Base-by-base conservation (phyloP, 2,113 vertebrate species). In the Anas platyrhynchos region DNA sequence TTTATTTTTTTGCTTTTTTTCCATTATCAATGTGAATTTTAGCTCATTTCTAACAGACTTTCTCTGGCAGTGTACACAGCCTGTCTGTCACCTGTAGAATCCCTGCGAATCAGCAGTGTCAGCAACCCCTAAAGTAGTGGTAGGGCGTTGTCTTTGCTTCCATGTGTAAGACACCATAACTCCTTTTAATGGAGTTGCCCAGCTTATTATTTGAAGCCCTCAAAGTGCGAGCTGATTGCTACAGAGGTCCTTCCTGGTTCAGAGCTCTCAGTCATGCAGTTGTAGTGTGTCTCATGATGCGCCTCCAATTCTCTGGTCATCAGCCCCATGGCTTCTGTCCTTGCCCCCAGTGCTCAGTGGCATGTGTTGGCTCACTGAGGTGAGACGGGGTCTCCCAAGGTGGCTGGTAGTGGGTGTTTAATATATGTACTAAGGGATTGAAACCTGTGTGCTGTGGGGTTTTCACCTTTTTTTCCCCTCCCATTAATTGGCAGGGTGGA, bases 391-490 rank as follows among this genome's bases (percentile, higher is more conserved):
- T 48, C 46, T 21, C 46, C 10, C 46, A 22, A 48, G 46, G 46
- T 48, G 56, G n/a, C 32, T 1, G 6, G 31, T 4, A 71, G 16
- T 66, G 36, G 6, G 18, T 85, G 13, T 38, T 59, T 66, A 86
- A 86, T 71, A 36, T 41, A 20, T 13, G 9, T 31, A 67, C 7
- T 72, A 4, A 48, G 36, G 32, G 36, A 58, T 38, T 61, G 69
- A 76, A 63, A 75, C 48, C 5, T 26, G 5, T 43, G 7, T 61
- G 88, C 36, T 73, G 3, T 71, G 71, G 56, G 41, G 26, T 13
- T 63, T 65, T 93, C n/a, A 89, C 91, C 61, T 52, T 81, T 62
- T 94, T 89, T 89, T 95, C 85, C 82, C 94, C 55, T 17, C 34
- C 78, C 16, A 9, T 75, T 77, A 50, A 38, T 79, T 80, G 65